These are phyloP conservation scores for Allygus modestus DNA, from an alignment of 2,888 invertebrate genomes.

Conservation along the genomic window DNA sequence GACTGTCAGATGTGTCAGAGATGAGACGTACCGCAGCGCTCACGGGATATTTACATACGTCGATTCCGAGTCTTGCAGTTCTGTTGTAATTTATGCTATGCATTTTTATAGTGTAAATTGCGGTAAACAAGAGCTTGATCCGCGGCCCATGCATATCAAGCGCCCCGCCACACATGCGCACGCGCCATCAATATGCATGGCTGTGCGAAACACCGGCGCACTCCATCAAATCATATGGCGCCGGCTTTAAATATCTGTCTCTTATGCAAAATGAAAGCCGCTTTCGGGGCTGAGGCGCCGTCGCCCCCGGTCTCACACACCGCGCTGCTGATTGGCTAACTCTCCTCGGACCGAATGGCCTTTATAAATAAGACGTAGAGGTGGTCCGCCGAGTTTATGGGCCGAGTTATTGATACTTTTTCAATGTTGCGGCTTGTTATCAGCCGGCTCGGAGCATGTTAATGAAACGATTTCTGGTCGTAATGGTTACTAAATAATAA, in stretches of 20 bases:
- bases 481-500: conserved; percentile 14
- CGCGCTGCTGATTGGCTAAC: conserved; percentile 18
- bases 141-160: neutral
- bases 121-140: conserved; percentile 4
- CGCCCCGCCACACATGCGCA: neutral
- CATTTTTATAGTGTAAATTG: conserved; percentile 52
- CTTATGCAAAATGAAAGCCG: conserved; percentile 56
- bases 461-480: conserved; percentile 18
- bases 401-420: conserved; percentile 21
- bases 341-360: neutral
- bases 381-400: neutral
- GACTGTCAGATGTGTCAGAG: conserved; percentile 3
- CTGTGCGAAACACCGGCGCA: conserved; percentile 35
- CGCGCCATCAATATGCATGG: conserved; percentile 25
- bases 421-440: conserved; percentile 37
- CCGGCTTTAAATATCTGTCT: conserved; percentile 51
- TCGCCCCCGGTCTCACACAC: too few species aligned
- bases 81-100: conserved; percentile 52
- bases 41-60: conserved; percentile 14
- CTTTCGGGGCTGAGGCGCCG: conserved; percentile 24
- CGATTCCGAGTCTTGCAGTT: neutral
- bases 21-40: neutral
- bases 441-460: neutral
- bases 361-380: conserved; percentile 24
- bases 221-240: conserved; percentile 43